A percentile compares a stretch with the other conserved stretches of the same genome.
phyloP scores from a whole-genome alignment of 1,140 invertebrate species.

The Panagrolaimus sp. region DNA sequence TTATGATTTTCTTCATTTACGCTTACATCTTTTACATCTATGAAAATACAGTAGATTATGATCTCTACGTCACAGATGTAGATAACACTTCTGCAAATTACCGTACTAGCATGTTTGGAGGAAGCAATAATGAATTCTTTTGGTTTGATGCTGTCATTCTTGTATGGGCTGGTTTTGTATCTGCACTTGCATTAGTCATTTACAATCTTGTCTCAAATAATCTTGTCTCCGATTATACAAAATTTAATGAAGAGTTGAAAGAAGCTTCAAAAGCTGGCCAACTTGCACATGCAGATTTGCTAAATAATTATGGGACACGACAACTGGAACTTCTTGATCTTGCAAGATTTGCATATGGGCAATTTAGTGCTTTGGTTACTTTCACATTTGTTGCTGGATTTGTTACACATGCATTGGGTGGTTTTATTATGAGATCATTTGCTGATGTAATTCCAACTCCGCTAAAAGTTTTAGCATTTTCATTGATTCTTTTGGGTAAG shows the following conservation, averaged over 20 bases:
- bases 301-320: neutral
- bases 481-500: neutral
- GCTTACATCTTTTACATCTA: neutral
- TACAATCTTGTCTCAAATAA: neutral
- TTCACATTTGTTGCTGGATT: neutral
- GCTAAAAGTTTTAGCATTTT: neutral
- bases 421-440: neutral
- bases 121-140: neutral
- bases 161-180: neutral
- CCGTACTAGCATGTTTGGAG: neutral
- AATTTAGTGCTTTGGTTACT: neutral
- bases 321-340: conserved; percentile 3
- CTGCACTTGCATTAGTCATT: neutral
- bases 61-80: neutral
- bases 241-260: neutral
- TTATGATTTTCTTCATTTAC: neutral
- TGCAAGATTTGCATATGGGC: neutral
- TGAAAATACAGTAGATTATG: neutral
- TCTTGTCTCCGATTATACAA: neutral
- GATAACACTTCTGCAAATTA: neutral
- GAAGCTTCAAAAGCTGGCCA: neutral
- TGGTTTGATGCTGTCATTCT: neutral
- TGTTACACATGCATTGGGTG: neutral
- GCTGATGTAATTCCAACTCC: neutral
- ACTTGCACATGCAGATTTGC: neutral